These are phyloP conservation scores for Eptatretus atami DNA, from an alignment of 2,797 vertebrate genomes.

Conservation along the genomic window DNA sequence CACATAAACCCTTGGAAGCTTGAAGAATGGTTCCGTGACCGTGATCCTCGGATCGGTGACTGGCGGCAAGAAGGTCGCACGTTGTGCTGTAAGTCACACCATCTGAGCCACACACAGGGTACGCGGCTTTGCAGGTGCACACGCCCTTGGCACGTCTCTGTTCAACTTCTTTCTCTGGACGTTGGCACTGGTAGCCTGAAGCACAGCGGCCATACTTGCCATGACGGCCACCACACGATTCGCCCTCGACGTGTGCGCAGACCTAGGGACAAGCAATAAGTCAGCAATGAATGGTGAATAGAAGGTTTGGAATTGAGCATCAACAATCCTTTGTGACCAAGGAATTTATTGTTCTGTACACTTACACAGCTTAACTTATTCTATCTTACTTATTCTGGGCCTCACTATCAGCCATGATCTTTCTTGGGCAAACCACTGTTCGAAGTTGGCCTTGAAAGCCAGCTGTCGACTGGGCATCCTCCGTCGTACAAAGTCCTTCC, in stretches of 20 bases:
- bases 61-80: constrained; percentile 6
- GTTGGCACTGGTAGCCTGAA: not conserved
- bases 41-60: not conserved
- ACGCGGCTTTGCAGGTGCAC: constrained; percentile 6
- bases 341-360: no score
- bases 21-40: not conserved
- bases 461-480: no score
- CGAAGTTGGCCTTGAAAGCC: no score
- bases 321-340: no score
- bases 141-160: constrained; percentile 1
- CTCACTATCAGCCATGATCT: no score
- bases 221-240: not conserved
- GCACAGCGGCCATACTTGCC: not conserved
- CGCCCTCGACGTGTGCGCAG: not conserved
- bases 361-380: no score
- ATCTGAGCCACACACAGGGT: constrained; percentile 7
- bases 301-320: no score
- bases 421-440: no score
- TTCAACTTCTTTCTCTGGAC: not conserved
- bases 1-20: constrained; percentile 5
- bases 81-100: constrained; percentile 5
- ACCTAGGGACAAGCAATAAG: not conserved
- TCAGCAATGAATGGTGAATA: no score
- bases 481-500: no score
- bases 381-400: no score